Base-by-base conservation (phyloP, 2,888 invertebrate genomes). In the Ethmia dodecea region DNA sequence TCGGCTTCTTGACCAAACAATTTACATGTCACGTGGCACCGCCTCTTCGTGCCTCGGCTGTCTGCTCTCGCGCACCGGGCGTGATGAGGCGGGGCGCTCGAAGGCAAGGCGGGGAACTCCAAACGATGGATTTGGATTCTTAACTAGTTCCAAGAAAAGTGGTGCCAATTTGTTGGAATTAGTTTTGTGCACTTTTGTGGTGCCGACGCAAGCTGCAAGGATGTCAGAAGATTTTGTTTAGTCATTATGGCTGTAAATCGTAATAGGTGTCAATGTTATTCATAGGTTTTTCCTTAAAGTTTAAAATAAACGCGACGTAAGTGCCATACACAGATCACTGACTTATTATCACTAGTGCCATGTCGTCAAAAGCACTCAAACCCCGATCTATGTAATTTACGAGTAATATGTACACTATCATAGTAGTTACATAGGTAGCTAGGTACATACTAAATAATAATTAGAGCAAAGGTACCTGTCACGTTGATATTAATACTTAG, bases 151-250 rank as follows among this genome's bases (percentile, higher is more conserved):
- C 38, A 20, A 48, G 68, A 66, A 69, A 25, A 45, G 43, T 26
- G 16, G 37, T 40, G 47, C 57, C 72, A 76, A 79, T 79, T 84
- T 74, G 74, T 64, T 57, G 52, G 58, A 57, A 74, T 74, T 75
- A 69, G 74, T 73, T 61, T 55, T 41, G 41, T 53, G 49, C 41
- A 47, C 36, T 33, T 58, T 49, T 51, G 42, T 52, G 37, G 37
- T 33, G 57, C 59, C 58, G 62, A 49, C 53, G 47, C 56, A 60
- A 63, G 60, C 50, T 69, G 64, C 55, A 40, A 50, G 32, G 33
- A 44, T 38, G 13, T 13, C 5, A 5, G 31, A 34, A 28, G 31
- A 35, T 28, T 41, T 44, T 43, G 51, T 34, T 35, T 34, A 45
- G 45, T 62, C 53, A 63, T 60, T 27, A n/a, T n/a, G n/a, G n/a